Percentiles rank a stretch among this genome's conserved stretches.
Evolutionary conservation across 1,140 invertebrate genomes (phyloP).

Genomic region (Drosophila parvula): DNA sequence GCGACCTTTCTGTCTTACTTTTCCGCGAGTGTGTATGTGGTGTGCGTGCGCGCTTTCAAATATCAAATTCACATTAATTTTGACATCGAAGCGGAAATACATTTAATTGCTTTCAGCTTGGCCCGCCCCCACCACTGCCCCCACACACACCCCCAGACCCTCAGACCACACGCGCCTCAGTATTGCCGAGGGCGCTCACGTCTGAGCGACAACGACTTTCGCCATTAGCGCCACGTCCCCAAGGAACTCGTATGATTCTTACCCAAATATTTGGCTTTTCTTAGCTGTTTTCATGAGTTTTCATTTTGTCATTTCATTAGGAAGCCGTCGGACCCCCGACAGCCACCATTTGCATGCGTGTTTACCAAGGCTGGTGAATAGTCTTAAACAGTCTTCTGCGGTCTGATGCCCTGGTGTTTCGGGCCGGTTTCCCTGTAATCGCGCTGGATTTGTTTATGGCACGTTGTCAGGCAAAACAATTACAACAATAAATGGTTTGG

Average conservation of each 20-base stretch:
- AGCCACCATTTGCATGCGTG: slow-evolving; percentile 14
- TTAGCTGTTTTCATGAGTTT: slow-evolving; percentile 62
- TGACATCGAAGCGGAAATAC: slow-evolving; percentile 79
- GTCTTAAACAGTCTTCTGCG: slow-evolving; percentile 7
- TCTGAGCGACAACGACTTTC: slow-evolving; percentile 49
- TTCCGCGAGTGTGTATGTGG: slow-evolving; percentile 20
- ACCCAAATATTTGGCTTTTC: slow-evolving; percentile 69
- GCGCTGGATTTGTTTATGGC: slow-evolving; percentile 54
- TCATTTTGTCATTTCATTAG: slow-evolving; percentile 71
- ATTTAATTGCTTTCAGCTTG: slow-evolving; percentile 75
- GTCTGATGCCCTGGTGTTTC: slow-evolving; percentile 16
- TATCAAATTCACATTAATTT: slow-evolving; percentile 79
- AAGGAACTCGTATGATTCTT: slow-evolving; percentile 42
- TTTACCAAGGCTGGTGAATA: not conserved
- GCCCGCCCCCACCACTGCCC: slow-evolving; percentile 3
- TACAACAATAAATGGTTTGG: slow-evolving; percentile 45
- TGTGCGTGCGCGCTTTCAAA: slow-evolving; percentile 65
- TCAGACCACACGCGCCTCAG: not conserved
- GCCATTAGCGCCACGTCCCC: slow-evolving; percentile 63
- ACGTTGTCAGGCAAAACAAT: slow-evolving; percentile 60
- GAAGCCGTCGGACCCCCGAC: slow-evolving; percentile 24
- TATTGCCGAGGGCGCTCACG: slow-evolving; percentile 20
- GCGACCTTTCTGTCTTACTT: slow-evolving; percentile 5
- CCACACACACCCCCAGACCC: not conserved
- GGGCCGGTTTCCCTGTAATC: slow-evolving; percentile 30